Conservation (phyloP, 2,797 vertebrate genomes). For the Chaetodon trifasciatus region DNA sequence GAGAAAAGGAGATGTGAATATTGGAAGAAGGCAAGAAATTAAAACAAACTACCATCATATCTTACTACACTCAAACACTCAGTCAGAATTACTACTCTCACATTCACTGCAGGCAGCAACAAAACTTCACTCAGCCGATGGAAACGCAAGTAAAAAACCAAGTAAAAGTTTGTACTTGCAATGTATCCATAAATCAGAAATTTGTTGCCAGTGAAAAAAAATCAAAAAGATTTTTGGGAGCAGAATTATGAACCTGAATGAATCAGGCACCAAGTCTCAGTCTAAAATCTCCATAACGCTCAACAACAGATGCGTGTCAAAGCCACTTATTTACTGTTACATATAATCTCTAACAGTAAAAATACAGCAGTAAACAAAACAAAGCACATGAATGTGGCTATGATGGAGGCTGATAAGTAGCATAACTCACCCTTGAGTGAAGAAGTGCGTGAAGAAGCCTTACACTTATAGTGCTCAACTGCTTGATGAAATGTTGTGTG, state of each 20-base stretch:
- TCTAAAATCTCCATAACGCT: background rate
- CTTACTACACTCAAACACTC: slow-evolving; percentile 16
- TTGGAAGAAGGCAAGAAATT: background rate
- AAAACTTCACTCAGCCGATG: slow-evolving; percentile 50
- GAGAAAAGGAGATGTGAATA: background rate
- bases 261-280: background rate
- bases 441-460: slow-evolving; percentile 10
- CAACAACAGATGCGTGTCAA: background rate
- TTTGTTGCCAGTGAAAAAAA: background rate
- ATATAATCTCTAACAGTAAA: background rate
- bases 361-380: slow-evolving; percentile 30
- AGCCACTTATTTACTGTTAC: background rate
- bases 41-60: background rate
- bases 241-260: slow-evolving; percentile 13
- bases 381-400: slow-evolving; percentile 25
- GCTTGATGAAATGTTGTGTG: background rate
- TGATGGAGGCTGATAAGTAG: slow-evolving; percentile 31
- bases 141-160: slow-evolving; percentile 45
- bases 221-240: background rate
- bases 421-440: slow-evolving; percentile 49
- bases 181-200: background rate
- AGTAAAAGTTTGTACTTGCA: background rate
- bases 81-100: slow-evolving; percentile 15
- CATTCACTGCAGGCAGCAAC: slow-evolving; percentile 39
- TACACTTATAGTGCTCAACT: slow-evolving; percentile 10